phyloP scores from a whole-genome alignment of 2,888 invertebrate genomes.

The Agrochola lychnidis region DNA sequence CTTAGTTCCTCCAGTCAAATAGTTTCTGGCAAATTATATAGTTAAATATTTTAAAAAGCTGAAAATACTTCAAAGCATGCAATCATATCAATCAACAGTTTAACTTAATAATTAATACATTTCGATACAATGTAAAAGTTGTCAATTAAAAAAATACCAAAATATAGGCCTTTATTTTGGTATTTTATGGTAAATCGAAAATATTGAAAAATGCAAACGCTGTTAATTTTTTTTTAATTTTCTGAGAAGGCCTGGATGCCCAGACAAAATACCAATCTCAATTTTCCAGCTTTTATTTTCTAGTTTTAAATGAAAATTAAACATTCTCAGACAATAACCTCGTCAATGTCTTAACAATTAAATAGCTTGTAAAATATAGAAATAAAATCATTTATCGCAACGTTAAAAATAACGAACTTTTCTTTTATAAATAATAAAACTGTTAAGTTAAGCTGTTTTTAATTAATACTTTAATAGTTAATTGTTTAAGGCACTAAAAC shows the following conservation, averaged over 20 bases:
- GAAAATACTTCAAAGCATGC: neutral
- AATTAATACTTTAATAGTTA: neutral
- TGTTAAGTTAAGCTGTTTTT: neutral
- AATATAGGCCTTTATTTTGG: neutral
- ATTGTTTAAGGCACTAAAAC: no score
- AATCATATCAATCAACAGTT: no score
- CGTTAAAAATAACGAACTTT: neutral
- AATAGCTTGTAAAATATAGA: neutral
- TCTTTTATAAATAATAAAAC: neutral
- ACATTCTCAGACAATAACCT: neutral
- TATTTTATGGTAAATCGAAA: neutral
- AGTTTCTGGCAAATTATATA: neutral
- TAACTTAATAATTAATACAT: no score
- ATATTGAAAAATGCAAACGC: neutral
- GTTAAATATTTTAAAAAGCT: no score
- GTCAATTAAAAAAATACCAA: neutral
- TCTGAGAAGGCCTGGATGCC: neutral
- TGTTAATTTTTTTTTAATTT: neutral
- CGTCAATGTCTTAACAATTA: neutral
- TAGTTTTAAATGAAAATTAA: neutral
- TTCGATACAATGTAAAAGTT: no score
- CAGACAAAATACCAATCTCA: neutral
- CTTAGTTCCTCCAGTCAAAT: neutral
- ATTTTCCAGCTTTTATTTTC: constrained; percentile 1
- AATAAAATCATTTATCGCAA: neutral